Evolutionary conservation across 1,140 invertebrate species (phyloP).

Genomic region (Holcopasites calliopsidis): DNA sequence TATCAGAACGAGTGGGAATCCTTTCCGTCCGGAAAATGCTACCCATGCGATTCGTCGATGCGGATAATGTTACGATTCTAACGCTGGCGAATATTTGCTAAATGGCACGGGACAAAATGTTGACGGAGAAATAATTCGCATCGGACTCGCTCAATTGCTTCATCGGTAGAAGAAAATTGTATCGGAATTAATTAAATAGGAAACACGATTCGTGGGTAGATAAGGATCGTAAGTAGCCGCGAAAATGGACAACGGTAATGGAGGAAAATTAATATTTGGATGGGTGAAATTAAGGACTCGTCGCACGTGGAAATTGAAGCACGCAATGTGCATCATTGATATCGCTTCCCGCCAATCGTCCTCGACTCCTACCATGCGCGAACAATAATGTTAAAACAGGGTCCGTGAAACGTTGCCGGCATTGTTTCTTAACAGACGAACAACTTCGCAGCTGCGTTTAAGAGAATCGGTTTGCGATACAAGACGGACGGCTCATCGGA

Average conservation of each 20-base stretch:
- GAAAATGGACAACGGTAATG: no score
- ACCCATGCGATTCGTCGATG: neutral
- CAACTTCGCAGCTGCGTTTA: constrained; percentile 17
- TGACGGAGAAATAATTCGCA: neutral
- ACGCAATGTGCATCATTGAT: neutral
- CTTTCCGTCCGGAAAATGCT: constrained; percentile 9
- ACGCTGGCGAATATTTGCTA: neutral
- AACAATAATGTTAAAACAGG: neutral
- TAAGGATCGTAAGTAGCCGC: no score
- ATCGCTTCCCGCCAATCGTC: neutral
- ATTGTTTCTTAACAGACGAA: constrained; percentile 26
- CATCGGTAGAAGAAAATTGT: no score
- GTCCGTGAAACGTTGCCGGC: neutral
- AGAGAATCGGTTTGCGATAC: constrained; percentile 34
- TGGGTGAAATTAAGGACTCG: constrained; percentile 1
- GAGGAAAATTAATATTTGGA: no score
- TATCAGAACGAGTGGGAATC: no score
- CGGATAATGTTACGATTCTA: neutral
- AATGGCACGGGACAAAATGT: neutral
- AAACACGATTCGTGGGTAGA: no score
- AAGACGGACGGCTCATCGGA: constrained; percentile 32
- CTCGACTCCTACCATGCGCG: neutral
- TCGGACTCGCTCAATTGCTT: neutral
- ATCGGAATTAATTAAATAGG: no score
- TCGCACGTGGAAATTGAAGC: neutral